Evolutionary conservation across 1,140 invertebrate genomes (phyloP).

Genomic region (Odontomachus brunneus): DNA sequence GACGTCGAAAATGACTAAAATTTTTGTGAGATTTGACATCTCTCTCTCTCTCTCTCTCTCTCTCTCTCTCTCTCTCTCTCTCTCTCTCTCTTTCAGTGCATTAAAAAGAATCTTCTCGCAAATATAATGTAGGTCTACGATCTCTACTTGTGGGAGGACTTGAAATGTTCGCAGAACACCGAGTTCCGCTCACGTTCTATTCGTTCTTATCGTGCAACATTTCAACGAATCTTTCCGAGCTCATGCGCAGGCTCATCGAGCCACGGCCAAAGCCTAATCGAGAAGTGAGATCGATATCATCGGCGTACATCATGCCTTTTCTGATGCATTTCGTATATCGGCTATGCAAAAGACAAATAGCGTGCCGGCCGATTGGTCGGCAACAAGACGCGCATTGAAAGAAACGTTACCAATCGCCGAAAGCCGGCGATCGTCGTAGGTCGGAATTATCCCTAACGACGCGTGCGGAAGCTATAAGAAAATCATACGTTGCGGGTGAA

Average conservation of each 20-base stretch:
- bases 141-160: no score
- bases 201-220: conserved; percentile 24
- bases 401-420: conserved; percentile 25
- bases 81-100: no score
- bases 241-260: neutral
- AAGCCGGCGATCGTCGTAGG: conserved; percentile 29
- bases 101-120: no score
- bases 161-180: no score
- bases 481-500: conserved; percentile 70
- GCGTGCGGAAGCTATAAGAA: conserved; percentile 66
- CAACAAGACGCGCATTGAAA: conserved; percentile 17
- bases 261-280: neutral
- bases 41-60: no score
- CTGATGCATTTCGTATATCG: neutral
- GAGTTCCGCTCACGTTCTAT: neutral
- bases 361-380: neutral
- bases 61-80: no score
- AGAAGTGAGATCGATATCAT: conserved; percentile 32
- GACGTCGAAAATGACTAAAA: no score
- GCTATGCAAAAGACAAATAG: conserved; percentile 50
- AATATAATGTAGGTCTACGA: no score
- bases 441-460: conserved; percentile 62
- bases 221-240: conserved; percentile 12
- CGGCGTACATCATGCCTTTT: neutral
- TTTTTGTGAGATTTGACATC: no score